Base-by-base conservation (phyloP, 1,140 invertebrate species). In the Diorhabda carinulata region DNA sequence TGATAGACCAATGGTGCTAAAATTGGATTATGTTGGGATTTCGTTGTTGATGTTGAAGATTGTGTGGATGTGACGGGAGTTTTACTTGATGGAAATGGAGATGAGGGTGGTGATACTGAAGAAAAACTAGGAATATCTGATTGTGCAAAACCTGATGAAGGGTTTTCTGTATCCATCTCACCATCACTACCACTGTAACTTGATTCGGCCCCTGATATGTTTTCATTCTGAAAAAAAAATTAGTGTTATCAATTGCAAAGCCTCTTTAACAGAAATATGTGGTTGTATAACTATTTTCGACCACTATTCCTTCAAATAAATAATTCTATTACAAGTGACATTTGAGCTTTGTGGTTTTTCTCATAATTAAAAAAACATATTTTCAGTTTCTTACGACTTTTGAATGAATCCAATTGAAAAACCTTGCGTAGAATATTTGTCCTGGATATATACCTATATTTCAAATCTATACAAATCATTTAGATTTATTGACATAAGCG, bases 1-100 rank as follows among this genome's bases (percentile, higher is more conserved):
- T 81, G 81, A 64, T 82, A 82, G 57, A 82, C 67, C 45, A 82
- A 64, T 6, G 79, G 78, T 3, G 76, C 74, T 4, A 78, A 52
- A 8, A 80, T 66, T 2, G 74, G 62, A 1, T 73, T 60, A 62
- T 60, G 4, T 65, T 60, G 44, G 2, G 68, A 43, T 5, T 59
- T 62, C 47, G 67, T 71, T 9, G 73, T 60, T 2, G 64, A 56
- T 40, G 72, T 25, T 45, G 70, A 52, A 41, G 70, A 61, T 9
- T 64, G n/a, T 57, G 69, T 41, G 9, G 68, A 63, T 43, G 67
- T 60, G 2, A 57, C 40, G 7, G 25, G 43, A 2, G 70, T 68
- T n/a, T 68, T 64, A 71, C 68, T 70, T 67, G 40, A 59, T 10
- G 59, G 47, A 59, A 65, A 43, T 40, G 72, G 65, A 8, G 72